Evolutionary conservation across 2,888 invertebrate genomes (phyloP), one percentile per base, ranked within the genome.

Genomic region (Drosophila fungiperda): DNA sequence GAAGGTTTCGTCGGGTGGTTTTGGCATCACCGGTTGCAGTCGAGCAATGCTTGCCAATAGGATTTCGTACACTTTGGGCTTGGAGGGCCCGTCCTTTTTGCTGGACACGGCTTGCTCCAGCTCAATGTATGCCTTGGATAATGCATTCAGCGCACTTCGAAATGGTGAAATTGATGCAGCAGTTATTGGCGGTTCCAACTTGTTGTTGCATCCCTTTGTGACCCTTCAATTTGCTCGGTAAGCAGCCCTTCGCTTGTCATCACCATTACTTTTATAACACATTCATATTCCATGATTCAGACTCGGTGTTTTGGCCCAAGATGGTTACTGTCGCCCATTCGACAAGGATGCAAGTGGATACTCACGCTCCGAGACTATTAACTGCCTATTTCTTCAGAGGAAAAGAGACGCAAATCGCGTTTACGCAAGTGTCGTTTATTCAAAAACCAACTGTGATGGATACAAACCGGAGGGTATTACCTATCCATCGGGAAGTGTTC

Each of bases 71-170:
- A 96, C 96, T 93, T 94, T 99, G 73, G 98, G 98, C 33, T 94
- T 97, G 20, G 96, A 96, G 83, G 98, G 99, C 0, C 98, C 98
- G 0, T 98, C 98, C 7, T 97, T 96, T 93, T 95, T 96, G 1
- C 94, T 98, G 12, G 99, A 99, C 93, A 98, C 98, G 0, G 99
- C 99, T 0, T 99, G 99, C 92, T 98, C 98, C n/a, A 98, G 98
- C 64, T 97, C 98, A 11, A 94, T 98, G 79, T 95, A 97, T 83
- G 98, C 98, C 0, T 80, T 99, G 65, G 97, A 98, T 86, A 96
- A 96, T 76, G 97, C 97, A 17, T 97, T 96, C 92, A 94, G 95
- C 55, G 95, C 97, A 0, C 95, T 98, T 53, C 94, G 96, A 40
- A 95, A 95, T 78, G 98, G 97, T 0, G 95, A 96, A 73, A 98